Conservation (phyloP, 2,797 vertebrate species). For the Mallotus villosus region DNA sequence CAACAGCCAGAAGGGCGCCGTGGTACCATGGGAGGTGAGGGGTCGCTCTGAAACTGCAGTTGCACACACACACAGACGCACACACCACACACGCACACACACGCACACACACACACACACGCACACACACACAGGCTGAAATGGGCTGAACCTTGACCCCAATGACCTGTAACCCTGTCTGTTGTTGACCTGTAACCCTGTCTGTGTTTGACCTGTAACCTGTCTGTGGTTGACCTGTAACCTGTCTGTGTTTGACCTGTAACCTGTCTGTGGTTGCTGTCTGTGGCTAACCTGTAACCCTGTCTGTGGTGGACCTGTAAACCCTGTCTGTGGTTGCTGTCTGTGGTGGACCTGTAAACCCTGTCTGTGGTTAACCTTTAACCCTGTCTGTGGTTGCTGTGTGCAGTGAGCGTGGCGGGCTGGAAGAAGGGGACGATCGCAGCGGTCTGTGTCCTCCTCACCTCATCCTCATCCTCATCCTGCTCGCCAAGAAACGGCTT, state of each 20-base stretch:
- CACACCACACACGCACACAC: too few species aligned
- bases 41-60: background rate
- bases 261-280: background rate
- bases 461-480: slow-evolving; percentile 53
- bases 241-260: too few species aligned
- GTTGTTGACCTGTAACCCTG: too few species aligned
- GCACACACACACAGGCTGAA: background rate
- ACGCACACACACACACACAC: background rate
- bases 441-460: slow-evolving; percentile 57
- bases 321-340: too few species aligned
- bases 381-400: background rate
- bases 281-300: background rate
- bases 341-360: too few species aligned
- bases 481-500: slow-evolving; percentile 55
- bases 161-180: background rate
- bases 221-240: too few species aligned
- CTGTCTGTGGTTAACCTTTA: too few species aligned
- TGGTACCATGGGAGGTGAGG: slow-evolving; percentile 54
- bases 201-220: too few species aligned
- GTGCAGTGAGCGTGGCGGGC: slow-evolving; percentile 67
- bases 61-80: too few species aligned
- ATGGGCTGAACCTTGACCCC: background rate
- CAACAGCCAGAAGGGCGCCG: slow-evolving; percentile 27
- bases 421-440: slow-evolving; percentile 74
- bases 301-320: too few species aligned